Base-by-base conservation (phyloP, 2,888 invertebrate species). In the Sarcophaga caerulescens region DNA sequence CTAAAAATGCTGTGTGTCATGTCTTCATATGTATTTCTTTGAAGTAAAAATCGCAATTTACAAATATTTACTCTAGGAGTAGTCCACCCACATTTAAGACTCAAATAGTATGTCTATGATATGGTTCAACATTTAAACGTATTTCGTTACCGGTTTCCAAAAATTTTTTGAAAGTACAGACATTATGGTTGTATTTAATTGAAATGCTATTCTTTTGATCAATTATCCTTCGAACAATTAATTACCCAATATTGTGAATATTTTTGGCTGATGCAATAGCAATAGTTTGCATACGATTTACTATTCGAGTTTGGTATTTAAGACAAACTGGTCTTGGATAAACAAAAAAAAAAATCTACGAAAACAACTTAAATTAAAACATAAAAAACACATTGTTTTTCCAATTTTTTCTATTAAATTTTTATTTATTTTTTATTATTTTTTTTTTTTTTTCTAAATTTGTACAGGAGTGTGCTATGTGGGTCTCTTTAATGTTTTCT, bases 211-310 rank as follows among this genome's bases (percentile, higher is more conserved):
- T 52, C 17, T 60, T 59, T 35, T 71, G 17, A 59, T 59, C 23
- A 66, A 77, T 73, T 81, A 81, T 86, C 81, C 84, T 84, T 84
- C 75, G 60, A 19, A 68, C 62, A 78, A 79, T 76, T 78, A 78
- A 79, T 76, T 78, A 62, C 74, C 19, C 75, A 83, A 84, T n/a
- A 70, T 60, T 44, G 35, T 35, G 1, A 70, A 12, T 52, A 14
- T 4, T 12, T 52, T 71, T 84, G 78, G 84, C 86, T 86, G 81
- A 86, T 81, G 86, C 78, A 86, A 86, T 84, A 52, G 52, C 52
- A 12, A 52, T 14, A 84, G 12, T 80, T 82, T 83, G 68, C 73
- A 80, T 83, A 52, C 52, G 17, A 52, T 17, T 52, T 52, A 35
- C 8, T 52, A 75, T 59, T 59, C 12, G 14, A 71, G 57, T 70